Evolutionary conservation across 2,888 invertebrate species (phyloP), one percentile per base, ranked within the genome.

Genomic region (Hetaerina titia): DNA sequence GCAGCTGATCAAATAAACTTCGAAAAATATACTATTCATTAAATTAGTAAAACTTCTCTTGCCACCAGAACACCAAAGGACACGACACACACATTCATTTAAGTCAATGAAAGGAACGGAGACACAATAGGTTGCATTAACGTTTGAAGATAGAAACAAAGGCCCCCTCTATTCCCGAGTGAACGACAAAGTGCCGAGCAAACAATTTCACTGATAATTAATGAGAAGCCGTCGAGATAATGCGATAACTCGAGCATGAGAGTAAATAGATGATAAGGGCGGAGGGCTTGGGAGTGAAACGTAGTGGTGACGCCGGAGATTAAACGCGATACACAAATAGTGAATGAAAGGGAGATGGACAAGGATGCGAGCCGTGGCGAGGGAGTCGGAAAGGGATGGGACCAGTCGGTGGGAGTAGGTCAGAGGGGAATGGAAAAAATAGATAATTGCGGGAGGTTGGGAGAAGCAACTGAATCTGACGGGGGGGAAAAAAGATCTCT

Each of bases 151-250:
- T 15, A 0, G 81, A 81, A 81, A 69, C 69, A 69, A 69, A 81
- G 81, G 31, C 9, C 81, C 81, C 81, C 31, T 31, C 81, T 81
- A 31, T 31, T 69, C 81, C 81, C 81, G 2, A 13, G 81, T 15
- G 81, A 81, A n/a, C 81, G 81, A 81, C 81, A 25, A 4, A 81
- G 81, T 31, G 31, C 31, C 81, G 13, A 81, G 31, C 81, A 81
- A 81, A 81, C 81, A 81, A 81, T 81, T 81, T 81, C 81, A 81
- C 25, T 31, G 81, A 81, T 81, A 81, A 81, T 81, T 31, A 81
- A 81, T 81, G 81, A 81, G 31, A 31, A 81, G 81, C 31, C 81
- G 81, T 25, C 81, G 31, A 9, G 81, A 81, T 81, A 81, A 81
- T 81, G 31, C 81, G 81, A 81, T 81, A 81, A 31, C 81, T 81